These are phyloP conservation scores for Falco peregrinus DNA, from an alignment of 2,797 vertebrate species.

Conservation along the genomic window DNA sequence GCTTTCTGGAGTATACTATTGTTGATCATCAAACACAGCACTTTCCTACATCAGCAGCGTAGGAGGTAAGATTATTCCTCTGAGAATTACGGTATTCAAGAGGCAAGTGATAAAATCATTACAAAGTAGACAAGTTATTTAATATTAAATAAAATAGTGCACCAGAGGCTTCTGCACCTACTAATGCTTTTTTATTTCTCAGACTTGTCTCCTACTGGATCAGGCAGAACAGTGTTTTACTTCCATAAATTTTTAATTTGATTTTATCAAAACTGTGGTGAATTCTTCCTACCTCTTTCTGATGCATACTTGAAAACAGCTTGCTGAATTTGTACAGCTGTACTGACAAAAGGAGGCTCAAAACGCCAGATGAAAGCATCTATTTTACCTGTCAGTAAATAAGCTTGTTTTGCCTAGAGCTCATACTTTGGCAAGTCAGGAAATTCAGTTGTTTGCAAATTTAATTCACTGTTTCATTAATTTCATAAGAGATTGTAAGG, in stretches of 20 bases:
- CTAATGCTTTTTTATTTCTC: constrained; percentile 5
- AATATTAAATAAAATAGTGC: constrained; percentile 37
- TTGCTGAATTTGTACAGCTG: not conserved
- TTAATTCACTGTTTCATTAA: not conserved
- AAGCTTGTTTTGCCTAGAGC: not conserved
- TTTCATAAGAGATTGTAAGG: not conserved
- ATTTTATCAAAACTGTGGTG: not conserved
- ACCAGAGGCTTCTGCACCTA: constrained; percentile 15
- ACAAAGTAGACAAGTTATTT: constrained; percentile 46
- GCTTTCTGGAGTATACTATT: constrained; percentile 43
- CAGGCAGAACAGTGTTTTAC: not conserved
- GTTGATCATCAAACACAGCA: constrained; percentile 60
- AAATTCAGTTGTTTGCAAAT: not conserved
- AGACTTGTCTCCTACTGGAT: not conserved
- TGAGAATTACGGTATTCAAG: constrained; percentile 37
- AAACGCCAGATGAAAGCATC: not conserved
- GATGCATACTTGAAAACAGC: not conserved
- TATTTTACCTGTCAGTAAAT: not conserved
- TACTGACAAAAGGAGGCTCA: not conserved
- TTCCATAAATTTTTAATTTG: constrained; percentile 40
- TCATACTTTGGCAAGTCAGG: not conserved
- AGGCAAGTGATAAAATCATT: constrained; percentile 53
- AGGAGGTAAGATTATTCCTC: constrained; percentile 49
- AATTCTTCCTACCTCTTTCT: not conserved
- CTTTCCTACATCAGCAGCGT: constrained; percentile 32